phyloP scores from a whole-genome alignment of 2,113 vertebrate species.

The Erpornis zantholeuca region DNA sequence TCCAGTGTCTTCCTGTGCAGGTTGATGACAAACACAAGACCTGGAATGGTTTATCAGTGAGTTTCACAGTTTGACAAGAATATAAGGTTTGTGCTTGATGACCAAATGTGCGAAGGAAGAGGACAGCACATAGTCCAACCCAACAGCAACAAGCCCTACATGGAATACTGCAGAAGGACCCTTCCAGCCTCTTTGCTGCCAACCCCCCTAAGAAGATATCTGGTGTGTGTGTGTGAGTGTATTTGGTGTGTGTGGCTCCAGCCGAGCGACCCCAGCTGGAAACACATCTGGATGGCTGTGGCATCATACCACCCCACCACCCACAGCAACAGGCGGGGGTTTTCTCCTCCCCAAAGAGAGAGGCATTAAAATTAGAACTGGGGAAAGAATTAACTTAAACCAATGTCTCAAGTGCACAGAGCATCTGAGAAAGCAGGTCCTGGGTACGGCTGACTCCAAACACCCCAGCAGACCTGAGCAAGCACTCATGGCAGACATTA shows the following conservation, averaged over 20 bases:
- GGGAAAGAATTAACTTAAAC: not conserved
- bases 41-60: not conserved
- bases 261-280: no score
- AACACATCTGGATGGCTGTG: no score
- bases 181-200: no score
- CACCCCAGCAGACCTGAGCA: not conserved
- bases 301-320: no score
- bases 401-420: not conserved
- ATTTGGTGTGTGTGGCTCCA: no score
- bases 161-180: no score
- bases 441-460: not conserved
- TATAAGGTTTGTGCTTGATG: not conserved
- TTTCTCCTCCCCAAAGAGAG: not conserved
- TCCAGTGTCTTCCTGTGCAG: not conserved
- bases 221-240: no score
- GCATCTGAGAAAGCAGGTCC: not conserved
- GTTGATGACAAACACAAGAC: not conserved
- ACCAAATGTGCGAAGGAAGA: not conserved
- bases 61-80: not conserved
- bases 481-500: not conserved
- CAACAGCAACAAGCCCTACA: fast-evolving
- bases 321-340: no score
- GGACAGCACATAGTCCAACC: fast-evolving
- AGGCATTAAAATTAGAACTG: not conserved
- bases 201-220: no score